Evolutionary conservation across 2,888 invertebrate species (phyloP), one percentile per base, ranked within the genome.

Genomic region (Pandemis corylana): DNA sequence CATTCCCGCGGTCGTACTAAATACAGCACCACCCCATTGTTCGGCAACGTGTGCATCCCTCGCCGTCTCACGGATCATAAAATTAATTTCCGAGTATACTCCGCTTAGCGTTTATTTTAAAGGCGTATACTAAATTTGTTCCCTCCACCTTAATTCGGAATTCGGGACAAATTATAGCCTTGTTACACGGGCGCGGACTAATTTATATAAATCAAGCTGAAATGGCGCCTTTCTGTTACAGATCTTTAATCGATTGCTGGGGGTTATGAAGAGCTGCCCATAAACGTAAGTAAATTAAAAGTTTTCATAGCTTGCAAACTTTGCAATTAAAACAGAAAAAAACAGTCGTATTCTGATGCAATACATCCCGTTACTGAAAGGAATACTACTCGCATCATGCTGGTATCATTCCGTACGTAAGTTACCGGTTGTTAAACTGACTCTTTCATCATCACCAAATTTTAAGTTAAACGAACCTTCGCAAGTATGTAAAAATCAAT

Each of bases 71-170:
- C 76, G 82, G 80, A 77, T 80, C 81, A 81, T 80, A 82, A 85
- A 82, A 86, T 84, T 82, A 84, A 84, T 86, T 84, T 84, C 79
- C 82, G 79, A 76, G 76, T 73, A 56, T 70, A 72, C 65, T 68
- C 62, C 59, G 64, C 70, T 72, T 70, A 72, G 56, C 69, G 66
- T 70, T 76, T 72, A 76, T 76, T 72, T 72, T 70, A 69, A 72
- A 78, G 76, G 73, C 72, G 76, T 72, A 77, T 78, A n/a, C n/a
- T n/a, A 76, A 77, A 72, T 78, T 70, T 78, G 76, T 78, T 76
- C 63, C 71, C 67, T 77, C 73, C 72, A 68, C 77, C 74, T 76
- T 75, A 79, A 80, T 79, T 78, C 77, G 78, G 80, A 78, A 82
- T 80, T 77, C 62, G 71, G 59, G 71, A 80, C 78, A 80, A 79